phyloP scores from a whole-genome alignment of 2,797 vertebrate species.

The Rhinichthys osculus region DNA sequence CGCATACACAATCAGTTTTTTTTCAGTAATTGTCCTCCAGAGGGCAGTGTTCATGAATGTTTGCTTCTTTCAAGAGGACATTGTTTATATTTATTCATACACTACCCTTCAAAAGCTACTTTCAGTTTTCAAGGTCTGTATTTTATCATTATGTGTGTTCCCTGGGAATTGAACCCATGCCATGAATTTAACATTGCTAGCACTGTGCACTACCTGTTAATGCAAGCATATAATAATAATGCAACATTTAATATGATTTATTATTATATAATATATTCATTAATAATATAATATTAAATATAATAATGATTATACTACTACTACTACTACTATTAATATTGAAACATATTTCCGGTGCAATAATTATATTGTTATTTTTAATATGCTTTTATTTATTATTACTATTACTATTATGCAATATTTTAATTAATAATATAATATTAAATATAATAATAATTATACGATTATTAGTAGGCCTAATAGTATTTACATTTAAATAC shows the following conservation, averaged over 20 bases:
- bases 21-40: conserved; percentile 13
- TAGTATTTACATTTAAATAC: not conserved
- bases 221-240: not conserved
- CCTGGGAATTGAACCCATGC: not conserved
- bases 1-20: not conserved
- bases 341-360: not conserved
- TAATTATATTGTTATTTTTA: not conserved
- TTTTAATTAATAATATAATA: too few species aligned
- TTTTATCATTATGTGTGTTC: not conserved
- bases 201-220: not conserved
- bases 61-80: not conserved
- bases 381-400: not conserved
- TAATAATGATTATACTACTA: not conserved
- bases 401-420: not conserved
- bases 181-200: not conserved
- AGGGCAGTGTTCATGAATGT: not conserved
- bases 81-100: conserved; percentile 1
- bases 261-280: not conserved
- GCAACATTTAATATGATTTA: not conserved
- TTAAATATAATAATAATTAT: not conserved
- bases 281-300: not conserved
- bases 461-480: not conserved
- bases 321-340: not conserved
- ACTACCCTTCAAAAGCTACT: not conserved
- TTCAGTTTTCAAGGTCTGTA: not conserved